Percentiles rank a stretch among this genome's conserved stretches.
These are phyloP conservation scores for Mionectes macconnelli DNA, from an alignment of 2,113 vertebrate genomes.

Conservation along the genomic window DNA sequence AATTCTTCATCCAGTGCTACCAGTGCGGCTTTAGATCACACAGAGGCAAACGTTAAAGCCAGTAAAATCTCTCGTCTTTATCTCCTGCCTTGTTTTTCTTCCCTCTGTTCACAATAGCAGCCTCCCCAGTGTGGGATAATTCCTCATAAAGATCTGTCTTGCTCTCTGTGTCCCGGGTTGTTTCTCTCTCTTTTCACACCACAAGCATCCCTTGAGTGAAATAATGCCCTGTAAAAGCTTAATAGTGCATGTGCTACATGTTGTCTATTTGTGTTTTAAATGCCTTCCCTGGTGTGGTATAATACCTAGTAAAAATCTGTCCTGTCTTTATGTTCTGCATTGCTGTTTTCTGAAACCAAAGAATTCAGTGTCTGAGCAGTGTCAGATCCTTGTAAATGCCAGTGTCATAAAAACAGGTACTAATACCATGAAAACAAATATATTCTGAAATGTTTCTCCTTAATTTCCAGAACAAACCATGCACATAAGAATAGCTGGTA, in stretches of 20 bases:
- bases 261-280: slow-evolving; percentile 34
- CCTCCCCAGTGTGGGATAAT: slow-evolving; percentile 18
- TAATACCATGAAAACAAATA: not conserved
- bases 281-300: not conserved
- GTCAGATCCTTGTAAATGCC: not conserved
- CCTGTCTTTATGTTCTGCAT: not conserved
- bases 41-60: not conserved
- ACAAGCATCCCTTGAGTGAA: slow-evolving; percentile 10
- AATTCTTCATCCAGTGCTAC: not conserved
- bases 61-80: not conserved
- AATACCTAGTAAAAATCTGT: slow-evolving; percentile 15
- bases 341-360: not conserved
- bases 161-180: not conserved
- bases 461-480: not conserved
- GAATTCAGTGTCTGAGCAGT: not conserved
- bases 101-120: not conserved
- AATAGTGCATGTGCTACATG: slow-evolving; percentile 11
- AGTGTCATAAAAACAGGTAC: not conserved
- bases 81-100: slow-evolving; percentile 40
- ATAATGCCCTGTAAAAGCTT: slow-evolving; percentile 45
- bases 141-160: slow-evolving; percentile 27
- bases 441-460: not conserved
- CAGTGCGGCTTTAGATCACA: slow-evolving; percentile 7
- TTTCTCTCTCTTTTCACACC: slow-evolving; percentile 35
- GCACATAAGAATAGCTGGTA: not conserved